Evolutionary conservation across 2,797 vertebrate genomes (phyloP).

Genomic region (Triplophysa yarkandensis): DNA sequence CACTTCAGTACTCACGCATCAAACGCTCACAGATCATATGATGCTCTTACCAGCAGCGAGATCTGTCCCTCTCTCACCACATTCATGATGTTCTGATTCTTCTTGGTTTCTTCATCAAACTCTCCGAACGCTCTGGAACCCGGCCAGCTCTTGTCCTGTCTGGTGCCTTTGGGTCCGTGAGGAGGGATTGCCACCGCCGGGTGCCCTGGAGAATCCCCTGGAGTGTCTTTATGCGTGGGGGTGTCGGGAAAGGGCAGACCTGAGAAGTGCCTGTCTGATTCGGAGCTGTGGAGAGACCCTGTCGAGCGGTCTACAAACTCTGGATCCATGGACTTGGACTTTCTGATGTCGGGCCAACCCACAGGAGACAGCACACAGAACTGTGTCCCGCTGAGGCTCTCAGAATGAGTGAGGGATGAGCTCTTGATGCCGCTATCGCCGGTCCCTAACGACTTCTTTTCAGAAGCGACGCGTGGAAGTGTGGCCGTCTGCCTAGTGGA

Average conservation of each 20-base stretch:
- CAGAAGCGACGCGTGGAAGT: slow-evolving; percentile 82
- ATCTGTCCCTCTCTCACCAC: slow-evolving; percentile 96
- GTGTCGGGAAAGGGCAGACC: slow-evolving; percentile 81
- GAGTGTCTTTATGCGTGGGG: slow-evolving; percentile 73
- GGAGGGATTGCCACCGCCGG: slow-evolving; percentile 76
- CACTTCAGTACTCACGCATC: neutral
- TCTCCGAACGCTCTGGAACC: slow-evolving; percentile 65
- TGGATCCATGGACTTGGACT: slow-evolving; percentile 80
- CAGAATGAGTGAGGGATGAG: slow-evolving; percentile 70
- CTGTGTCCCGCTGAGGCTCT: slow-evolving; percentile 74
- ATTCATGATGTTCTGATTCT: slow-evolving; percentile 92
- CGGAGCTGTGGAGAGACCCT: slow-evolving; percentile 73
- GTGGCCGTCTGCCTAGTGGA: slow-evolving; percentile 87
- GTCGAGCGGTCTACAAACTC: slow-evolving; percentile 80
- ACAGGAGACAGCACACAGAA: slow-evolving; percentile 90
- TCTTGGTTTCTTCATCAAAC: slow-evolving; percentile 84
- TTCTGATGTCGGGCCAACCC: slow-evolving; percentile 87
- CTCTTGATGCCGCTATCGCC: slow-evolving; percentile 72
- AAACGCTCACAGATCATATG: neutral
- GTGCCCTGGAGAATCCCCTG: slow-evolving; percentile 65
- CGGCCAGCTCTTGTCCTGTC: slow-evolving; percentile 76
- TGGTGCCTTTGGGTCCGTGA: slow-evolving; percentile 66
- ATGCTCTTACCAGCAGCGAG: slow-evolving; percentile 81
- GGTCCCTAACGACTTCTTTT: slow-evolving; percentile 76
- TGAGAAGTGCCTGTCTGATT: slow-evolving; percentile 80